These are phyloP conservation scores for Dromaius novaehollandiae DNA, from an alignment of 2,113 vertebrate species.

Conservation along the genomic window DNA sequence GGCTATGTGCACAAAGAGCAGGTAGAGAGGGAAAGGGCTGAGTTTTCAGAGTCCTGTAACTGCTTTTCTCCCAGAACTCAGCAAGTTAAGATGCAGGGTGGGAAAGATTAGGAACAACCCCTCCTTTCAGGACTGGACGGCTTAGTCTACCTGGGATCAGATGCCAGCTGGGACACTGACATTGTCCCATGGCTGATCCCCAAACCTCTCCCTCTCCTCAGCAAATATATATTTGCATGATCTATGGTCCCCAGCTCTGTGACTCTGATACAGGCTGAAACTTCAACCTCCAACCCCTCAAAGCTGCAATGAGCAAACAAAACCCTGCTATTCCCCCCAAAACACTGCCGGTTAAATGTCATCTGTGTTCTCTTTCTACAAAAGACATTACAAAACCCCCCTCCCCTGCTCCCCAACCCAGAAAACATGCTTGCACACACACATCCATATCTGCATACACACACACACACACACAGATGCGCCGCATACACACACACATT, in stretches of 20 bases:
- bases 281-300: not conserved
- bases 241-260: not conserved
- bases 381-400: constrained; percentile 56
- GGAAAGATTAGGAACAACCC: not conserved
- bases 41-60: not conserved
- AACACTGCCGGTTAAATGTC: constrained; percentile 21
- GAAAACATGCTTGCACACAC: constrained; percentile 31
- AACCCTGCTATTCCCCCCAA: not conserved
- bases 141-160: not conserved
- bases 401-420: not conserved
- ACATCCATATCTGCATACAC: not conserved
- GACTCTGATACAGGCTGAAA: not conserved
- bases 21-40: not conserved
- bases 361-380: constrained; percentile 58
- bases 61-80: not conserved
- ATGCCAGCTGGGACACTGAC: not conserved
- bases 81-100: not conserved
- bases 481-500: not conserved
- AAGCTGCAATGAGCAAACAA: constrained; percentile 31
- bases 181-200: not conserved
- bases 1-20: not conserved
- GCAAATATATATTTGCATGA: not conserved
- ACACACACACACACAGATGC: not conserved
- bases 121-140: constrained; percentile 2
- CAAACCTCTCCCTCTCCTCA: not conserved